Evolutionary conservation across 2,797 vertebrate genomes (phyloP).

Genomic region (Lagocephalus sceleratus): DNA sequence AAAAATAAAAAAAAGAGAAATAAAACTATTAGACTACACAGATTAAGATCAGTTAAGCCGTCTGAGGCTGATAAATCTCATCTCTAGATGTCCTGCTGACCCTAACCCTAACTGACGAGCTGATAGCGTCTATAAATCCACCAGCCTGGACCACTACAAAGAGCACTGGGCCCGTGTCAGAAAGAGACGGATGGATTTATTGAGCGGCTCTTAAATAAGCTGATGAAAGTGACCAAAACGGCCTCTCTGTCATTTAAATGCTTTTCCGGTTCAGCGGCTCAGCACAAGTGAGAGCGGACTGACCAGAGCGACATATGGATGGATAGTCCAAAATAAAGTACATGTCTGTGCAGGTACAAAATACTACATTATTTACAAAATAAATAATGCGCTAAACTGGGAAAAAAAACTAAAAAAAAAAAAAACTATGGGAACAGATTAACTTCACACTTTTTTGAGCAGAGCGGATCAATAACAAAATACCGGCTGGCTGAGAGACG

Average conservation of each 20-base stretch:
- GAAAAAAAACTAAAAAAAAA: not conserved
- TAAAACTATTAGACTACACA: too few species aligned
- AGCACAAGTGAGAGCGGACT: conserved; percentile 26
- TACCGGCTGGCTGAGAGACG: not conserved
- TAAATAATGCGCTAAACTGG: not conserved
- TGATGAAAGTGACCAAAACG: conserved; percentile 39
- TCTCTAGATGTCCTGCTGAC: too few species aligned
- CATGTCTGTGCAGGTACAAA: too few species aligned
- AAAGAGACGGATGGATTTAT: conserved; percentile 45
- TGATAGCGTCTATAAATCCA: too few species aligned
- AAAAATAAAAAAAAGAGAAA: too few species aligned
- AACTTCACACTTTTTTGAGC: too few species aligned
- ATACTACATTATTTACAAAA: not conserved
- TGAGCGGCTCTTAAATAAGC: conserved; percentile 45
- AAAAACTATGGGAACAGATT: not conserved
- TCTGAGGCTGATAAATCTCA: too few species aligned
- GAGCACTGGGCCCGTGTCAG: conserved; percentile 7
- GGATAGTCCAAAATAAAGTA: not conserved
- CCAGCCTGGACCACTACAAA: too few species aligned
- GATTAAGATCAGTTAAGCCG: too few species aligned
- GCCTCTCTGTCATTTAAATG: conserved; percentile 47
- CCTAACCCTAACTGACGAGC: too few species aligned
- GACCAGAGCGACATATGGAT: conserved; percentile 4
- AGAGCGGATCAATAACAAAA: too few species aligned
- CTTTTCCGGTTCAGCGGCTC: conserved; percentile 8